These are phyloP conservation scores for Rhamnusium bicolor DNA, from an alignment of 2,888 invertebrate genomes.

Conservation along the genomic window DNA sequence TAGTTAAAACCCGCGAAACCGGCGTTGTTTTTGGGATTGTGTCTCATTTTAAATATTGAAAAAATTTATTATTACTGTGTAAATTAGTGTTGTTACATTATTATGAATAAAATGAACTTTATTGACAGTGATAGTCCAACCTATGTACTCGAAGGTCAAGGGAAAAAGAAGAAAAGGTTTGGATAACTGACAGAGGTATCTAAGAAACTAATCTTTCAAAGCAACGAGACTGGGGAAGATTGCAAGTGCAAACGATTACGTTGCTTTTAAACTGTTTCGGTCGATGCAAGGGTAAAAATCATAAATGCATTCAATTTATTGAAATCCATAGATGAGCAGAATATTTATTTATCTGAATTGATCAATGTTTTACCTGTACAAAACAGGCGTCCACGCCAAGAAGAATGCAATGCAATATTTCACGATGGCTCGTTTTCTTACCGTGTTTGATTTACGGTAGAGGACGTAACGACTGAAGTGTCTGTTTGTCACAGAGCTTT, in stretches of 20 bases:
- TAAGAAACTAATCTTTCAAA: slow-evolving; percentile 30
- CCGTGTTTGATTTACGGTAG: slow-evolving; percentile 27
- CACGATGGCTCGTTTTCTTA: slow-evolving; percentile 36
- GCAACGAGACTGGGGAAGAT: slow-evolving; percentile 29
- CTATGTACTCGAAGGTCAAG: too few relatives aligned
- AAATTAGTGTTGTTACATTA: neutral
- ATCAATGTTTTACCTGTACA: slow-evolving; percentile 37
- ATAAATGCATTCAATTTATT: slow-evolving; percentile 29
- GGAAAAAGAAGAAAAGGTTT: slow-evolving; percentile 8
- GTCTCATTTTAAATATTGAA: too few relatives aligned
- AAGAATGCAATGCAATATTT: slow-evolving; percentile 7
- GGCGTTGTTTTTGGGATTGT: too few relatives aligned
- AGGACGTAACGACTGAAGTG: slow-evolving; percentile 34
- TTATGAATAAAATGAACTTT: too few relatives aligned
- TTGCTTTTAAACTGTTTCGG: neutral
- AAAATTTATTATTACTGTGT: too few relatives aligned
- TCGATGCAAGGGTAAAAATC: slow-evolving; percentile 5
- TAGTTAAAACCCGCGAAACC: too few relatives aligned
- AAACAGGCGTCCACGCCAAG: slow-evolving; percentile 10
- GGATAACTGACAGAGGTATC: slow-evolving; percentile 28
- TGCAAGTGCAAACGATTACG: slow-evolving; percentile 1
- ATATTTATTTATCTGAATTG: slow-evolving; percentile 34
- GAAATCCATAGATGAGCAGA: slow-evolving; percentile 33
- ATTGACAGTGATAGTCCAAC: too few relatives aligned
- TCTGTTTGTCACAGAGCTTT: slow-evolving; percentile 43